Evolutionary conservation across 1,140 invertebrate species (phyloP).

Genomic region (Dolichoris vasculosae): DNA sequence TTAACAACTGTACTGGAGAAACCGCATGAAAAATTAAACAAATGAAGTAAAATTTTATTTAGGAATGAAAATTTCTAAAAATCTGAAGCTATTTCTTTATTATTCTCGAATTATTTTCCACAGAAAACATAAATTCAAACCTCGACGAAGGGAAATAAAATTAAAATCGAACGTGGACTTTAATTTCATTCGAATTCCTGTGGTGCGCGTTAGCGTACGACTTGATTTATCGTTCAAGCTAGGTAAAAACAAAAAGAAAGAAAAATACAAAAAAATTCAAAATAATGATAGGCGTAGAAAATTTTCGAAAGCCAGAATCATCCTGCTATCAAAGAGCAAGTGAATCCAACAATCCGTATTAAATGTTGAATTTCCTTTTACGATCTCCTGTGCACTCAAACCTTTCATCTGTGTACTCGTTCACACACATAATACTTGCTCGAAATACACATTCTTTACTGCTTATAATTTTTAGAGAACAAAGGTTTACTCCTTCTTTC

Average conservation of each 20-base stretch:
- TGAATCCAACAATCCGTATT: neutral
- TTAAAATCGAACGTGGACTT: conserved; percentile 48
- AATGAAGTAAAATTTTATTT: neutral
- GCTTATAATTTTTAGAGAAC: neutral
- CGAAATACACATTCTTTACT: neutral
- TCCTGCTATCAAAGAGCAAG: neutral
- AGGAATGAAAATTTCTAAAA: neutral
- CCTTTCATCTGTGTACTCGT: neutral
- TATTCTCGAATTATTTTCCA: conserved; percentile 29
- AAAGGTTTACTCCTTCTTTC: neutral
- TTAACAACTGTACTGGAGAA: neutral
- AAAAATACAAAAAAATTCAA: conserved; percentile 26
- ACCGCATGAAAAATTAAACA: neutral
- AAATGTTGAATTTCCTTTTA: conserved; percentile 38
- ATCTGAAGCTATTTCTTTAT: neutral
- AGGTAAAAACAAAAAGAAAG: conserved; percentile 36
- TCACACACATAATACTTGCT: neutral
- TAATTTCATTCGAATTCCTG: conserved; percentile 50
- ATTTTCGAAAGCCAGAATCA: neutral
- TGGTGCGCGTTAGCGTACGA: neutral
- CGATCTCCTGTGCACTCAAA: neutral
- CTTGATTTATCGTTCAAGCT: conserved; percentile 34
- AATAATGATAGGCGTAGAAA: conserved; percentile 30
- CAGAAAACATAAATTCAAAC: conserved; percentile 32
- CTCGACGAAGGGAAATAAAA: conserved; percentile 50